Conservation (phyloP, 92 coral and sea anemone genomes). For the Paragorgia papillata region DNA sequence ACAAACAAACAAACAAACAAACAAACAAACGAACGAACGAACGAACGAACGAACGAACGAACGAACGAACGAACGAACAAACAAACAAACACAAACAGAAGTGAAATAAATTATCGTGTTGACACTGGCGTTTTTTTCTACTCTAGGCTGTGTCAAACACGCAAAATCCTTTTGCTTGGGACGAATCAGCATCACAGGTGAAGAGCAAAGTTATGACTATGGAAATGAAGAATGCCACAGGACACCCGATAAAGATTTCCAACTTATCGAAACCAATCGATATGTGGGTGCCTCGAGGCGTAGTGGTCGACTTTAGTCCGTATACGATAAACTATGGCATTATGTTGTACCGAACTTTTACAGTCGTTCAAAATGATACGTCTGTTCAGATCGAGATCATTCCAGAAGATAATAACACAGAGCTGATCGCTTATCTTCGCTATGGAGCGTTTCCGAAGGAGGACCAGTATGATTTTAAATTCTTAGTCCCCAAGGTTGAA, state of each 20-base stretch:
- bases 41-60: too few relatives aligned
- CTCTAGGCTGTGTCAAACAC: slow-evolving; percentile 35
- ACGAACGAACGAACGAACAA: too few relatives aligned
- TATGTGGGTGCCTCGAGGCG: slow-evolving; percentile 63
- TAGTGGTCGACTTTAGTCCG: slow-evolving; percentile 11
- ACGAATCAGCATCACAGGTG: slow-evolving; percentile 56
- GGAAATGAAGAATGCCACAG: slow-evolving; percentile 60
- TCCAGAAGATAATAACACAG: slow-evolving; percentile 63
- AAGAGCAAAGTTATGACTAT: slow-evolving; percentile 67
- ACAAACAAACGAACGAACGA: too few relatives aligned
- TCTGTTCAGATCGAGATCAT: slow-evolving; percentile 69
- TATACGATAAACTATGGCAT: slow-evolving; percentile 45
- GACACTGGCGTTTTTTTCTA: too few relatives aligned
- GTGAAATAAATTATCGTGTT: too few relatives aligned
- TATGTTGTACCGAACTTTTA: slow-evolving; percentile 65
- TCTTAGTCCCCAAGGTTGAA: slow-evolving; percentile 66
- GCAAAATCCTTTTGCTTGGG: slow-evolving; percentile 57
- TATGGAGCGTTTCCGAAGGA: slow-evolving; percentile 51
- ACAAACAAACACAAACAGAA: too few relatives aligned
- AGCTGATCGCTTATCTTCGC: slow-evolving; percentile 57
- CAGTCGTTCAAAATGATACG: slow-evolving; percentile 50
- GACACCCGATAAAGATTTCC: slow-evolving; percentile 53
- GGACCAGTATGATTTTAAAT: slow-evolving; percentile 60
- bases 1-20: too few relatives aligned
- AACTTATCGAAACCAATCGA: slow-evolving; percentile 54